Conservation (phyloP, 2,113 vertebrate genomes). For the Suricata suricatta region DNA sequence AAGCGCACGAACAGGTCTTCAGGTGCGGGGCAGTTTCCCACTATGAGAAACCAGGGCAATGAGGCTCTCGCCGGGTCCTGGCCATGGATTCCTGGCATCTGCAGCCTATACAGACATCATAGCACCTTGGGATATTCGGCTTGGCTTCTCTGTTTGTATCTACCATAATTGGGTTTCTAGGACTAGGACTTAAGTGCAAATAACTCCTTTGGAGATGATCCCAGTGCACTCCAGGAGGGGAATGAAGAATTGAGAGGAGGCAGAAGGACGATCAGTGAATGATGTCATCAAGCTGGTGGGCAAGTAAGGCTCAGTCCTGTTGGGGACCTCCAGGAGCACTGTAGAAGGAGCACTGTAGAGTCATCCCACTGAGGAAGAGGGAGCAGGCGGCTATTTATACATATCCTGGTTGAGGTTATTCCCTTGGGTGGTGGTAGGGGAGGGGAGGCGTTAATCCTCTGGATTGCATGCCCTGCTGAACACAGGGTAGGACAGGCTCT, state of each 20-base stretch:
- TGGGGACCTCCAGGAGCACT: accelerated
- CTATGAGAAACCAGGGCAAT: background rate
- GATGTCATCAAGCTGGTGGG: background rate
- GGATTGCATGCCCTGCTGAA: background rate
- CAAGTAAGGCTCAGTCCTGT: background rate
- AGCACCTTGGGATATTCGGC: background rate
- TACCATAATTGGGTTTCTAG: background rate
- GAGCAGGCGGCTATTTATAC: background rate
- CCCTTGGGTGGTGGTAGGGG: background rate
- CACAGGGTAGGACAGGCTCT: background rate
- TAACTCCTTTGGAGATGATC: background rate
- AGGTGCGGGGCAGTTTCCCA: background rate
- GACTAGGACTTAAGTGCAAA: background rate
- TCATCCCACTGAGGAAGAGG: accelerated
- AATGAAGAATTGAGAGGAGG: background rate
- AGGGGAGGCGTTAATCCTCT: background rate
- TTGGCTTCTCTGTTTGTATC: background rate
- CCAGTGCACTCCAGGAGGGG: background rate
- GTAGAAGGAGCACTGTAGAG: background rate
- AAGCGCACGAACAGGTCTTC: background rate
- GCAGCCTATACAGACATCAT: background rate
- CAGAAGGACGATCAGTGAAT: background rate
- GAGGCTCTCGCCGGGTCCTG: accelerated
- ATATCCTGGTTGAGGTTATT: background rate
- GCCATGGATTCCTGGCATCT: background rate